Evolutionary conservation across 2,888 invertebrate species (phyloP).

Genomic region (Diaperis boleti): DNA sequence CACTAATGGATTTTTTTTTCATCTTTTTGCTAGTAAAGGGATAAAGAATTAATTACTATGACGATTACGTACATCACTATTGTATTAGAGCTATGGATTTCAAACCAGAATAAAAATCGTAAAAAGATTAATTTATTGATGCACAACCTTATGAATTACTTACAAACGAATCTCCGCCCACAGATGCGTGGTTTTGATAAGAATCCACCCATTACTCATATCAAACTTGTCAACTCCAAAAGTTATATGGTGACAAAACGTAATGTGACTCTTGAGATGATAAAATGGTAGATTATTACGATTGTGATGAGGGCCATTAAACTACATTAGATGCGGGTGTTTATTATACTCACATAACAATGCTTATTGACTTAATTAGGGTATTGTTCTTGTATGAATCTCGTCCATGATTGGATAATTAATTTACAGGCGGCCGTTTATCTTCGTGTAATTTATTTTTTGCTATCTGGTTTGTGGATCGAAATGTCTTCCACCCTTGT

Average conservation of each 20-base stretch:
- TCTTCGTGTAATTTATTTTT: slow-evolving; percentile 16
- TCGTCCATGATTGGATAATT: slow-evolving; percentile 22
- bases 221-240: slow-evolving; percentile 55
- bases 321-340: slow-evolving; percentile 52
- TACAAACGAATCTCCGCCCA: slow-evolving; percentile 14
- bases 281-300: slow-evolving; percentile 33
- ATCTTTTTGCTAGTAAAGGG: no score
- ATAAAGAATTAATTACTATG: no score
- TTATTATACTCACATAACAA: slow-evolving; percentile 48
- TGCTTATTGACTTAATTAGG: slow-evolving; percentile 38
- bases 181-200: slow-evolving; percentile 46
- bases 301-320: slow-evolving; percentile 54
- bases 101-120: no score
- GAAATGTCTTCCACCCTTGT: slow-evolving; percentile 1
- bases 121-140: no score
- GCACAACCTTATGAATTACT: no score
- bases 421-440: slow-evolving; percentile 24
- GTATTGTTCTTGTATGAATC: slow-evolving; percentile 37
- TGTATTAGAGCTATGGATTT: no score
- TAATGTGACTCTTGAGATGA: slow-evolving; percentile 51
- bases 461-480: no score
- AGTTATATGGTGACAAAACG: slow-evolving; percentile 52
- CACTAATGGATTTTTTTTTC: no score
- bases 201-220: slow-evolving; percentile 54
- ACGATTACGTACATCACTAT: no score